Base-by-base conservation (phyloP, 2,888 invertebrate species). In the Kuschelorhynchus macadamiae region DNA sequence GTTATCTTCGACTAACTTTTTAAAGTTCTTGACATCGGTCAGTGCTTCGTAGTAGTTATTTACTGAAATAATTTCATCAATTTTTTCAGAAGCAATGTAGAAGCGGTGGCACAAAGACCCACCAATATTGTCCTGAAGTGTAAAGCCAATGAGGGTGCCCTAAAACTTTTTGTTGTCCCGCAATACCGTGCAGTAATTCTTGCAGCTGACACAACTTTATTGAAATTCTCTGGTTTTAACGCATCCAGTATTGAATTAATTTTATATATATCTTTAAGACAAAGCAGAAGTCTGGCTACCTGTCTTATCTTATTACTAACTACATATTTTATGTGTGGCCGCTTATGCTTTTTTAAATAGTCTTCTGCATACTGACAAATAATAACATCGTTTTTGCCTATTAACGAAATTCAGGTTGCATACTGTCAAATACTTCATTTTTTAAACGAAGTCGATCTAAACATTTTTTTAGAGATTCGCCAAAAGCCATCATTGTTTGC, bases 291-390 rank as follows among this genome's bases (percentile, higher is more conserved):
- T 60, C 75, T 72, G 11, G 72, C 74, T 9, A 76, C 36, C 72
- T 75, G 73, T 41, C 75, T n/a, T 39, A 76, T 55, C 70, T 76
- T 76, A 53, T 76, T 76, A 12, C 63, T 25, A 5, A 25, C 25
- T 25, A 25, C 3, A 25, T 25, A 25, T 25, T 25, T 25, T 25
- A 25, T 25, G 7, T 7, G 25, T 5, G 7, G 25, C 25, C 25
- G 3, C 7, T 25, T 25, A 7, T 25, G 25, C 25, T 25, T 25
- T 25, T 3, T 25, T 5, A 25, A 25, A 7, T 25, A 25, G 7
- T 25, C 25, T 25, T 25, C 25, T 25, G 25, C 25, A 7, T 25
- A 25, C 7, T 25, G 25, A 7, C 25, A 25, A 25, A 25, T 7
- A 7, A 25, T 25, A 5, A 25, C 4, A 7, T 25, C 25, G 7